Conservation (phyloP, 2,113 vertebrate genomes). For the Etheostoma cragini region DNA sequence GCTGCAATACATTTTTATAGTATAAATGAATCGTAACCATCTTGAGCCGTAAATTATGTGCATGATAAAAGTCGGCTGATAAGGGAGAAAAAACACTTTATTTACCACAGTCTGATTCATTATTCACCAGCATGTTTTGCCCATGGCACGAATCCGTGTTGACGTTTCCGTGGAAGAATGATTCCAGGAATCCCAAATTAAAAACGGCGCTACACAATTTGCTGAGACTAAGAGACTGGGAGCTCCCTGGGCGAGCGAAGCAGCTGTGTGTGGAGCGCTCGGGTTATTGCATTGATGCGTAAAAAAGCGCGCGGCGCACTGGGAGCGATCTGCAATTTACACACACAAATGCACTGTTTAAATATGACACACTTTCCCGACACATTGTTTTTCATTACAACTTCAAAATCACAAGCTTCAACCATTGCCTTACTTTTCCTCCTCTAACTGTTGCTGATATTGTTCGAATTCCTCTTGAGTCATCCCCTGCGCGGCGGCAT, state of each 20-base stretch:
- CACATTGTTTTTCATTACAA: not conserved
- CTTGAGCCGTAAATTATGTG: not conserved
- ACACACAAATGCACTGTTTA: constrained; percentile 16
- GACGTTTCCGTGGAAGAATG: constrained; percentile 31
- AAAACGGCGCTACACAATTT: constrained; percentile 30
- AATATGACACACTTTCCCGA: not conserved
- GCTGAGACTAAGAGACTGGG: constrained; percentile 28
- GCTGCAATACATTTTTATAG: not conserved
- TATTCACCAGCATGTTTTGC: constrained; percentile 18
- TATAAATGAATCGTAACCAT: not conserved
- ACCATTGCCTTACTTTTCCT: constrained; percentile 92
- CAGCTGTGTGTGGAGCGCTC: constrained; percentile 71
- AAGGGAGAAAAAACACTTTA: not conserved
- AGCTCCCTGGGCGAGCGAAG: constrained; percentile 70
- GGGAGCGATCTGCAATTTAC: constrained; percentile 41
- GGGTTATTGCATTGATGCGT: constrained; percentile 68
- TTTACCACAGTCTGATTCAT: constrained; percentile 28
- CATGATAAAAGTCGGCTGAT: not conserved
- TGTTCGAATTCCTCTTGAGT: constrained; percentile 96
- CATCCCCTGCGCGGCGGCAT: constrained; percentile 93
- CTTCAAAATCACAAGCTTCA: constrained; percentile 33
- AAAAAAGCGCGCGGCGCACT: constrained; percentile 65
- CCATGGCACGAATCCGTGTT: constrained; percentile 28
- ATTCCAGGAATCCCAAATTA: constrained; percentile 50
- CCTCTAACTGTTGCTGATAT: constrained; percentile 96